Conservation (phyloP, 2,797 vertebrate species). For the Smutsia gigantea region DNA sequence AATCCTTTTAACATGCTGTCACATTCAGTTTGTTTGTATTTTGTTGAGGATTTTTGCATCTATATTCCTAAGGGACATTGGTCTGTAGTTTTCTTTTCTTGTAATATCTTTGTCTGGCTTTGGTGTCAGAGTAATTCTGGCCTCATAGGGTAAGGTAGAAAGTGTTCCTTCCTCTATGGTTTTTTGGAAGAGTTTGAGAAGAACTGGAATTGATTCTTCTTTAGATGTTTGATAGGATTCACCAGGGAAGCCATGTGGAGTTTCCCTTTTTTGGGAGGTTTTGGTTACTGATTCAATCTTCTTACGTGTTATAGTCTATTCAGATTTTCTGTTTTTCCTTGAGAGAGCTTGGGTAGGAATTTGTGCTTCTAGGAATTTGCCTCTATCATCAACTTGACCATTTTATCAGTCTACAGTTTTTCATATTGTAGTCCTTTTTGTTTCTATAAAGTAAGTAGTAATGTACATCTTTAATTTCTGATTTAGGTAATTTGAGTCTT, state of each 20-base stretch:
- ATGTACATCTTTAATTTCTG: neutral
- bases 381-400: neutral
- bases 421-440: neutral
- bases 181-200: neutral
- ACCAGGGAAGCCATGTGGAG: neutral
- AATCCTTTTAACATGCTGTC: neutral
- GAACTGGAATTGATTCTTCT: neutral
- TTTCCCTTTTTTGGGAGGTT: neutral
- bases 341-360: neutral
- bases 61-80: neutral
- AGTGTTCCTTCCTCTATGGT: neutral
- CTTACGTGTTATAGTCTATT: neutral
- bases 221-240: neutral
- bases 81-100: neutral
- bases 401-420: neutral
- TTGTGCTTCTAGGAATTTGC: neutral
- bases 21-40: neutral
- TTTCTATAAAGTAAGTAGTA: neutral
- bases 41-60: neutral
- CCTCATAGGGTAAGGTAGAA: neutral
- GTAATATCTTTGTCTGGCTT: neutral
- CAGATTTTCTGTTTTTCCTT: neutral
- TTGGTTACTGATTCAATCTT: neutral
- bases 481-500: neutral
- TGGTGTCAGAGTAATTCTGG: neutral